Evolutionary conservation across 1,140 invertebrate species (phyloP).

Genomic region (Leptopilina boulardi): DNA sequence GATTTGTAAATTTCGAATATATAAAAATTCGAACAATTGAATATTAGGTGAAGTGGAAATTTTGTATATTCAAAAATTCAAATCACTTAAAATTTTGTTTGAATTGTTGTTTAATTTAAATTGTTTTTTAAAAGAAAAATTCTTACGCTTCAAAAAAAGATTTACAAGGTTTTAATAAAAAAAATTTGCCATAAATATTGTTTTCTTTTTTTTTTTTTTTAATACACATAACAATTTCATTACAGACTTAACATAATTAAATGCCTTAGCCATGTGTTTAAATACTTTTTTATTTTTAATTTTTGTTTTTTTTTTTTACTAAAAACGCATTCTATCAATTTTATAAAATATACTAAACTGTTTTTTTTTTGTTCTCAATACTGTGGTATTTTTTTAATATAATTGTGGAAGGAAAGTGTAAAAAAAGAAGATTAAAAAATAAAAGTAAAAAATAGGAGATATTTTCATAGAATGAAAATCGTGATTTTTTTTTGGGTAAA

Average conservation of each 20-base stretch:
- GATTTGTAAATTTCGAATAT: too few relatives aligned
- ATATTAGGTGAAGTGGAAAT: too few relatives aligned
- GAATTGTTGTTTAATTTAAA: too few relatives aligned
- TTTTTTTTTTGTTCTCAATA: too few relatives aligned
- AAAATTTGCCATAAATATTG: slow-evolving; percentile 35
- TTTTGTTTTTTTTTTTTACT: background rate
- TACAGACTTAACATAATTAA: slow-evolving; percentile 60
- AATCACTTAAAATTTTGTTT: too few relatives aligned
- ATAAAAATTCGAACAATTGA: too few relatives aligned
- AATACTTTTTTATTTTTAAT: too few relatives aligned
- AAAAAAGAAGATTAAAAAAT: background rate
- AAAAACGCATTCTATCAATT: background rate
- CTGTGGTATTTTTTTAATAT: too few relatives aligned
- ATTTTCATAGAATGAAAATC: background rate
- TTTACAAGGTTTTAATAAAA: background rate
- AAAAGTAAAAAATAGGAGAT: background rate
- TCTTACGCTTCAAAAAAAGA: background rate
- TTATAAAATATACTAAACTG: background rate
- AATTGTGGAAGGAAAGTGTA: background rate
- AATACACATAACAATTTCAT: slow-evolving; percentile 52
- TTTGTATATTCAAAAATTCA: too few relatives aligned
- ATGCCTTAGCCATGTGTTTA: slow-evolving; percentile 52
- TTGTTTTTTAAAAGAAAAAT: background rate
- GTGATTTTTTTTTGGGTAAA: background rate
- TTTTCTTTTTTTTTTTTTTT: slow-evolving; percentile 40